phyloP scores from a whole-genome alignment of 2,888 invertebrate species.

The Ormyrus rosae region DNA sequence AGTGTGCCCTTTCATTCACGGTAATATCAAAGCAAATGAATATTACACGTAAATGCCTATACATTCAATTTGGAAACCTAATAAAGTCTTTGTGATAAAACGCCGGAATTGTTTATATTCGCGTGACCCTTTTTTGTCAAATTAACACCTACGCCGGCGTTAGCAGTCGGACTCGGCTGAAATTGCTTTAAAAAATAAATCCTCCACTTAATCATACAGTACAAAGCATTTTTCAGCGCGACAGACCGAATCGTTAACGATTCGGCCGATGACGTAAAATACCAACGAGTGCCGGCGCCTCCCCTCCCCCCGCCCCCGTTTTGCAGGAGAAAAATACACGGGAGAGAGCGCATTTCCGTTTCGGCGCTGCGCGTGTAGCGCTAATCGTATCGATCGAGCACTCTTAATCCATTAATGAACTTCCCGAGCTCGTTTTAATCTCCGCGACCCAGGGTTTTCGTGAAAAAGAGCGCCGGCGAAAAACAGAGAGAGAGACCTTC shows the following conservation, averaged over 20 bases:
- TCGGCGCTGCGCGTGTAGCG: conserved; percentile 34
- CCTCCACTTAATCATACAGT: conserved; percentile 10
- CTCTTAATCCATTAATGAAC: conserved; percentile 72
- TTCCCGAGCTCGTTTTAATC: conserved; percentile 65
- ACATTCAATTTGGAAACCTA: too few species aligned
- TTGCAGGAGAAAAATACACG: not conserved
- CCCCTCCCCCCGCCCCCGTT: not conserved
- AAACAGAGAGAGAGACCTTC: too few species aligned
- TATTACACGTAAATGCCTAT: too few species aligned
- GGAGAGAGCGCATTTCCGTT: not conserved
- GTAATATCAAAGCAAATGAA: too few species aligned
- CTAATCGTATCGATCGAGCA: conserved; percentile 68
- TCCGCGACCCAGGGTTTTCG: conserved; percentile 59
- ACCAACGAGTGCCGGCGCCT: not conserved
- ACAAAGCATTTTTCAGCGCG: conserved; percentile 25
- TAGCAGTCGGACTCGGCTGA: not conserved
- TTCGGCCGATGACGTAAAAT: conserved; percentile 9
- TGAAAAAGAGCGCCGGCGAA: too few species aligned
- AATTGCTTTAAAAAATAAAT: conserved; percentile 34
- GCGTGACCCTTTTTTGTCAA: not conserved
- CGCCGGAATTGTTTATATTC: too few species aligned
- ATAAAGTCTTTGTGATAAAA: too few species aligned
- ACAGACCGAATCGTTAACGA: conserved; percentile 3
- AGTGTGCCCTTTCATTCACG: too few species aligned
- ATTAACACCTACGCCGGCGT: not conserved